phyloP scores from a whole-genome alignment of 2,888 invertebrate genomes.

The Danaus chrysippus region DNA sequence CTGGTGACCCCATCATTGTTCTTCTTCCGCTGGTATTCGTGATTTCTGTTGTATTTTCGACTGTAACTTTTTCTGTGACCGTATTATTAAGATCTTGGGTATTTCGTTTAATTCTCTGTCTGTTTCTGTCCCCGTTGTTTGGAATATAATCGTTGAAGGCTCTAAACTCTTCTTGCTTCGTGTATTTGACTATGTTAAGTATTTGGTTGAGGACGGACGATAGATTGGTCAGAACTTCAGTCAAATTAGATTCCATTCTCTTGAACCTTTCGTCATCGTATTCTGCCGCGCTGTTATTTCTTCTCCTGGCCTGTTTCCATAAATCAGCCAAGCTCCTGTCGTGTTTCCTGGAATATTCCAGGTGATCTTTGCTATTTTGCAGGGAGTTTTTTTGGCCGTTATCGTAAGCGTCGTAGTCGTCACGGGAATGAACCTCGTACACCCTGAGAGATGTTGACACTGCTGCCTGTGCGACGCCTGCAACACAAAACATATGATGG shows the following conservation, averaged over 20 bases:
- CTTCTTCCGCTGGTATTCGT: constrained; percentile 22
- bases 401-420: no score
- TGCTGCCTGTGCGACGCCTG: no score
- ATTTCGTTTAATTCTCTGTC: constrained; percentile 13
- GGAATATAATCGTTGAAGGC: constrained; percentile 2
- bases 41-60: background rate
- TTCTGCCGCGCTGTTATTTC: background rate
- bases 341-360: no score
- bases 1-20: constrained; percentile 3
- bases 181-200: constrained; percentile 12
- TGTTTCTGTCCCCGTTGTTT: background rate
- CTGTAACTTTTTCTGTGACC: background rate
- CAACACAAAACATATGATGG: no score
- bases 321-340: no score
- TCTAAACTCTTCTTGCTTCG: background rate
- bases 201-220: constrained; percentile 14
- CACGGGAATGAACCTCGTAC: no score
- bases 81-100: background rate
- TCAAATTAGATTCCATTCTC: constrained; percentile 23
- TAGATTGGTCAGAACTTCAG: constrained; percentile 21
- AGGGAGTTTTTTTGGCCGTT: no score
- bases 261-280: constrained; percentile 21
- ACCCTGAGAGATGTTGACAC: no score
- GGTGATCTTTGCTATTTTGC: no score
- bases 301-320: background rate